Evolutionary conservation across 2,888 invertebrate species (phyloP), one percentile per base, ranked within the genome.

Genomic region (Tridacna gigas): DNA sequence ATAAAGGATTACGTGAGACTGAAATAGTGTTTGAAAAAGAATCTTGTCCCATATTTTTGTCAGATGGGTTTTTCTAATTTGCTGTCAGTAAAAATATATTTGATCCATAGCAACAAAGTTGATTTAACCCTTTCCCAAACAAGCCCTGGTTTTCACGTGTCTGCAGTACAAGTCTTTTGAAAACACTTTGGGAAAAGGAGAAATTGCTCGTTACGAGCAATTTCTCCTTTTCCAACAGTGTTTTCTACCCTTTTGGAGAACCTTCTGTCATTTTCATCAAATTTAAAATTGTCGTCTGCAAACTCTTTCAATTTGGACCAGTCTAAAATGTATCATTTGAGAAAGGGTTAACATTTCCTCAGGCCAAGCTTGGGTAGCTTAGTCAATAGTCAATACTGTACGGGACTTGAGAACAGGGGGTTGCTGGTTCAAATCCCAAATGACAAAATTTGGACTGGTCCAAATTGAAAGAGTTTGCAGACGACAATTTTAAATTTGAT

Each of bases 131-230:
- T 51, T 51, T 51, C 51, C 11, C 51, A 51, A 11, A 13, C 15
- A 51, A 13, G 15, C 51, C 11, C 51, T 11, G 12, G 15, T 51
- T 51, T 11, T 51, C 12, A 51, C 51, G 51, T 15, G 15, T 51
- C 51, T 51, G 51, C 51, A 51, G 51, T 13, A 15, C 12, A 51
- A 11, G 51, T 13, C 51, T 51, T 51, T 51, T 51, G 51, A 51
- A 51, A 51, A 51, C 61, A 15, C 11, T 15, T 12, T 61, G 22
- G n/a, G 13, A 61, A 61, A 61, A n/a, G 61, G 22, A 61, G n/a
- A 61, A 61, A 61, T 61, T 61, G 61, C 61, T 61, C 22, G n/a
- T 15, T 9, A 61, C 61, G 61, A 61, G 61, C 61, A 61, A 61
- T 61, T 61, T 61, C 22, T 61, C 61, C 51, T 51, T 51, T 51